A percentile compares a stretch with the other conserved stretches of the same genome.
These are phyloP conservation scores for Scatophagus argus DNA, from an alignment of 2,113 vertebrate genomes.

Conservation along the genomic window DNA sequence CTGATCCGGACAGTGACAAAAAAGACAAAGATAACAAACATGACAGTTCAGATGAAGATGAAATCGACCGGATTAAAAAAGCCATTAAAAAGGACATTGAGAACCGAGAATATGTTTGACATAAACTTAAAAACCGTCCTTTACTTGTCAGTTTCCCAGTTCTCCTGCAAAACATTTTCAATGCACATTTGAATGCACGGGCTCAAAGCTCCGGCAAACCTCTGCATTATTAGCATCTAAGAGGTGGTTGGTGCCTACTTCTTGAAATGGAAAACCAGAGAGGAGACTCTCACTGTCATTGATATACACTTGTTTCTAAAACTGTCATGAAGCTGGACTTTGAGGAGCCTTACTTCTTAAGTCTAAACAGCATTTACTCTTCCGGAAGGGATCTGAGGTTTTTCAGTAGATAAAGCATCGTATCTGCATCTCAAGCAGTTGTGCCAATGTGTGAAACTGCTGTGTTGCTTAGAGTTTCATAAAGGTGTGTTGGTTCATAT, in stretches of 20 bases:
- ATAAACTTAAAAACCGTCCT: neutral
- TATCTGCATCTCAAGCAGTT: neutral
- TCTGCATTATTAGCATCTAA: neutral
- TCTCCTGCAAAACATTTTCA: neutral
- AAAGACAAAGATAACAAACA: constrained; percentile 22
- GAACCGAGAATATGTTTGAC: constrained; percentile 65
- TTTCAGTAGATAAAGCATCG: neutral
- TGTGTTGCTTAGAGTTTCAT: neutral
- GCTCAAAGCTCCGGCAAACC: neutral
- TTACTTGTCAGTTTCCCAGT: neutral
- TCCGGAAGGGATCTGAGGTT: neutral
- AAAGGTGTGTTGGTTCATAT: constrained; percentile 15
- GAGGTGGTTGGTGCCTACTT: neutral
- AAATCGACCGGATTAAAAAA: constrained; percentile 74
- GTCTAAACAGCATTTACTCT: neutral
- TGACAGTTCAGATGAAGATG: constrained; percentile 61
- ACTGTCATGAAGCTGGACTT: neutral
- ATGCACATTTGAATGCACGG: neutral
- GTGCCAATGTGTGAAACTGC: constrained; percentile 4
- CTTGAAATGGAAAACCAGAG: neutral
- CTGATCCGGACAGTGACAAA: neutral
- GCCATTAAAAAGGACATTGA: constrained; percentile 71
- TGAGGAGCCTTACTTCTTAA: neutral
- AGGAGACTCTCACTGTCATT: neutral
- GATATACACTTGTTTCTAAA: neutral